Evolutionary conservation across 2,888 invertebrate species (phyloP).

Genomic region (Dasysyrphus albostriatus): DNA sequence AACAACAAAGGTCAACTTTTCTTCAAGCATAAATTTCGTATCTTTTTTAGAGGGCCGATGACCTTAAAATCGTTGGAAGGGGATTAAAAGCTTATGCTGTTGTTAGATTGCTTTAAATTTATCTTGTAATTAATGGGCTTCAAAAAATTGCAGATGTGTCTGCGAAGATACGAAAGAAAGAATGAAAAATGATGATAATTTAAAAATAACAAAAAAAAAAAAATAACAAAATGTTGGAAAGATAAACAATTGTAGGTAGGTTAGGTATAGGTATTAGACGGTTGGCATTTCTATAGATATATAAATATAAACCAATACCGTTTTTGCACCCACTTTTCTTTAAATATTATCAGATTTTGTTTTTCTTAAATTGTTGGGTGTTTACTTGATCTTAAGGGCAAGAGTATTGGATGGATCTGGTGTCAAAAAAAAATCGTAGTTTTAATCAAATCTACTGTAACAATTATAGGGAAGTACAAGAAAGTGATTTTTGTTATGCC

Average conservation of each 20-base stretch:
- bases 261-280: background rate
- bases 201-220: background rate
- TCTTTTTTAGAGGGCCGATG: background rate
- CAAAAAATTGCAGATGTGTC: constrained; percentile 20
- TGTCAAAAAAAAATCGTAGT: too few relatives aligned
- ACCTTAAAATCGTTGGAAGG: background rate
- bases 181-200: constrained; percentile 6
- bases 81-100: constrained; percentile 7
- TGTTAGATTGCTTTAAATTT: background rate
- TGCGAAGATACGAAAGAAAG: constrained; percentile 7
- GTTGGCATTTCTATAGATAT: background rate
- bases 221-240: background rate
- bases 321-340: background rate
- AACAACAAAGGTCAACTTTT: background rate
- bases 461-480: too few relatives aligned
- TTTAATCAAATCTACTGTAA: too few relatives aligned
- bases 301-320: background rate
- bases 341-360: too few relatives aligned
- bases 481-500: too few relatives aligned
- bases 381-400: too few relatives aligned
- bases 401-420: too few relatives aligned
- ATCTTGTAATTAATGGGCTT: constrained; percentile 14
- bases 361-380: background rate
- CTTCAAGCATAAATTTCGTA: background rate
- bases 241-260: background rate